These are phyloP conservation scores for Seriola quinqueradiata DNA, from an alignment of 2,113 vertebrate species.

Conservation along the genomic window DNA sequence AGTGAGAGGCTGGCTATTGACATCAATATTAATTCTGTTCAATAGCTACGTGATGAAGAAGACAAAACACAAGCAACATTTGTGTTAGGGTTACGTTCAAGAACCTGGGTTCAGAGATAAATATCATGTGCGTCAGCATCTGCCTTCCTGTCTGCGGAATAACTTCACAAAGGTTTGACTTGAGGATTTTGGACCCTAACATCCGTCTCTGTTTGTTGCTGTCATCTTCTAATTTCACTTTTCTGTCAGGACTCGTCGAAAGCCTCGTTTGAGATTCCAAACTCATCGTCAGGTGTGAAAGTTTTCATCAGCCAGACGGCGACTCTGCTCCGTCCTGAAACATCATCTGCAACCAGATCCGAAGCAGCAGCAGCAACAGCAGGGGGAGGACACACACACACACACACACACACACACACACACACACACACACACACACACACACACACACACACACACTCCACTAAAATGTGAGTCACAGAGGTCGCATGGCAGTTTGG, in stretches of 20 bases:
- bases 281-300: constrained; percentile 15
- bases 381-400: not conserved
- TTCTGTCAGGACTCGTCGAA: not conserved
- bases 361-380: not conserved
- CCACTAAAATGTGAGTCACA: not conserved
- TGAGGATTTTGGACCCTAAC: not conserved
- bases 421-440: not conserved
- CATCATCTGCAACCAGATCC: constrained; percentile 18
- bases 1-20: too few relatives aligned
- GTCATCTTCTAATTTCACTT: not conserved
- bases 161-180: not conserved
- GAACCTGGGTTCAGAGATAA: too few relatives aligned
- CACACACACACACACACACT: not conserved
- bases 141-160: too few relatives aligned
- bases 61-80: too few relatives aligned
- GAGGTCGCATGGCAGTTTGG: constrained; percentile 26
- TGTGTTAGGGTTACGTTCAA: too few relatives aligned
- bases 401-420: too few relatives aligned
- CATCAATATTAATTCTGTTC: too few relatives aligned
- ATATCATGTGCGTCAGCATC: too few relatives aligned
- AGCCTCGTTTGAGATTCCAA: not conserved
- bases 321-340: constrained; percentile 18
- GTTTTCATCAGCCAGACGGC: constrained; percentile 16
- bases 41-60: too few relatives aligned
- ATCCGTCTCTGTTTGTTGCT: not conserved